Percentiles rank a stretch among this genome's conserved stretches.
phyloP scores from a whole-genome alignment of 2,797 vertebrate species.

The Sylvia borin region DNA sequence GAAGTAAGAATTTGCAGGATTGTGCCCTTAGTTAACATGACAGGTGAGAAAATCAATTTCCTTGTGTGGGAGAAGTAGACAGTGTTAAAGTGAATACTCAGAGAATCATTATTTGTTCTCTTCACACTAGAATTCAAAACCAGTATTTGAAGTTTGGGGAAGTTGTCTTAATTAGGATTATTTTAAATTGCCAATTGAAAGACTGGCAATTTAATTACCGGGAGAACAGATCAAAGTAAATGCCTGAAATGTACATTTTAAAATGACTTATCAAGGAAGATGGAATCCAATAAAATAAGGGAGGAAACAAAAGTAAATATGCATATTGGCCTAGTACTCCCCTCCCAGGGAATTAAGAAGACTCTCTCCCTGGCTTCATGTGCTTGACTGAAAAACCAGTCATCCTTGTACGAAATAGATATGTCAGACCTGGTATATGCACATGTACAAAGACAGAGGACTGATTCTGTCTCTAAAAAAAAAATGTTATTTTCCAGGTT shows the following conservation, averaged over 20 bases:
- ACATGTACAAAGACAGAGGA: not conserved
- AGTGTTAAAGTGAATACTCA: slow-evolving; percentile 23
- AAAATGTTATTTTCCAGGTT: not conserved
- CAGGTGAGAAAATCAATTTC: slow-evolving; percentile 64
- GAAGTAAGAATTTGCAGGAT: not conserved
- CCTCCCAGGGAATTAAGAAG: slow-evolving; percentile 4
- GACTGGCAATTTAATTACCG: slow-evolving; percentile 57
- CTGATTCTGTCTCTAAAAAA: not conserved
- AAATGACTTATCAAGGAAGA: slow-evolving; percentile 39
- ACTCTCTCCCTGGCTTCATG: not conserved
- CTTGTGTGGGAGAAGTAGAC: not conserved
- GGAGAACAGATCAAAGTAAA: slow-evolving; percentile 63
- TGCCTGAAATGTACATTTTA: slow-evolving; percentile 40
- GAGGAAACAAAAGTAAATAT: not conserved
- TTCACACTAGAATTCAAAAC: slow-evolving; percentile 42
- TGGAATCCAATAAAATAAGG: slow-evolving; percentile 43
- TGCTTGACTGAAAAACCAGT: not conserved
- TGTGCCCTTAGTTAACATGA: slow-evolving; percentile 39
- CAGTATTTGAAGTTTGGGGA: slow-evolving; percentile 55
- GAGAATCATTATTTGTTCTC: slow-evolving; percentile 48
- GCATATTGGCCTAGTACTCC: not conserved
- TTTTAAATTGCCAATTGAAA: slow-evolving; percentile 56
- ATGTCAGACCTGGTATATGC: not conserved
- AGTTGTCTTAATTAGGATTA: slow-evolving; percentile 65
- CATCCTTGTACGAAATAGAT: not conserved